phyloP scores from a whole-genome alignment of 2,113 vertebrate species.

The Oncorhynchus gorbuscha region DNA sequence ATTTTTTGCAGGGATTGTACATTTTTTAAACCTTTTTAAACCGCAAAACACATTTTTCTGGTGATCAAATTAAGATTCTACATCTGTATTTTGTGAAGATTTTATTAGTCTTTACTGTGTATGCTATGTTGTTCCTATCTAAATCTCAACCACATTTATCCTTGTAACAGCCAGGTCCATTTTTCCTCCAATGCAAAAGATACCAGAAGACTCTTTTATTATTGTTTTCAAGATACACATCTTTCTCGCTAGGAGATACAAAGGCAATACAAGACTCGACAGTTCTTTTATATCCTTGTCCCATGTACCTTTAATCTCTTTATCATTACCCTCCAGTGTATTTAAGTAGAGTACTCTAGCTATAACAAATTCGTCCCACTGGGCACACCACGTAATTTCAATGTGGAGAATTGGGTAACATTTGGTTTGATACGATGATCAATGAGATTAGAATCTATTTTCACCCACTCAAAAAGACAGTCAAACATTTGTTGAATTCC shows the following conservation, averaged over 20 bases:
- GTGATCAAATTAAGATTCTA: too few species aligned
- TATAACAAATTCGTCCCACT: neutral
- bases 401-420: too few species aligned
- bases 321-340: neutral
- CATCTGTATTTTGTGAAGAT: too few species aligned
- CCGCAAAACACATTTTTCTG: too few species aligned
- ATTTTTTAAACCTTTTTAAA: too few species aligned
- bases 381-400: too few species aligned
- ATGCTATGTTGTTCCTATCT: neutral
- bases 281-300: constrained; percentile 24
- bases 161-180: constrained; percentile 23
- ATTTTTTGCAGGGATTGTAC: too few species aligned
- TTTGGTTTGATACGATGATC: too few species aligned
- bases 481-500: too few species aligned
- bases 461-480: too few species aligned
- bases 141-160: constrained; percentile 2
- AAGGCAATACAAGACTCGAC: constrained; percentile 13
- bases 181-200: constrained; percentile 16
- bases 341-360: neutral
- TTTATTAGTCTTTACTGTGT: too few species aligned
- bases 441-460: too few species aligned
- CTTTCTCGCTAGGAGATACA: constrained; percentile 27
- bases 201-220: constrained; percentile 21
- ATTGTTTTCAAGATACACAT: constrained; percentile 25
- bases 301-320: neutral